Evolutionary conservation across 2,113 vertebrate species (phyloP), one percentile per base, ranked within the genome.

Genomic region (Sialia sialis): DNA sequence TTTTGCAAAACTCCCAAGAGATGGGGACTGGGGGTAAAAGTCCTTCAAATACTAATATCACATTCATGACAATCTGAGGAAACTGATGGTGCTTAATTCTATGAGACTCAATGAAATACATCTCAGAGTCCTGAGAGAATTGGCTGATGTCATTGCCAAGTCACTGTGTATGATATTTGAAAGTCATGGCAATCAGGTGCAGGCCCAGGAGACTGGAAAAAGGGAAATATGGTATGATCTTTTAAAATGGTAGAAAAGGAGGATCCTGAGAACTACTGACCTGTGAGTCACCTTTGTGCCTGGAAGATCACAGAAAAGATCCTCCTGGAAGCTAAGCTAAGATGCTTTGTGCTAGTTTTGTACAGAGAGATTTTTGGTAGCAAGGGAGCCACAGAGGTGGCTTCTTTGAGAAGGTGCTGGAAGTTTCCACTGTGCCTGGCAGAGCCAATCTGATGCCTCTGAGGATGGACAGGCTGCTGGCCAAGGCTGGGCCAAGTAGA

Each of bases 351-450:
- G 9, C 9, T 32, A 11, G 4, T 32, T 63, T 72, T 44, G 9
- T 7, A 30, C 1, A 1, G 26, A 20, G 0, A 1, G 7, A 15
- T 44, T 55, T 34, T 30, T 72, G 16, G 29, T 49, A 41, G 41
- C 8, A 7, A 30, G 16, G 13, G 6, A 6, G 6, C 10, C 32
- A 25, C 44, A 72, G 32, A 62, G 4, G 21, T 16, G 13, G 10
- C 20, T 43, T 43, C 32, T 36, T 32, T 62, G 67, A 62, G 38
- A 30, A 43, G 25, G 6, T 52, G 2, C 16, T 36, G 2, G 13
- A 83, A 62, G 32, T 21, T 83, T 43, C 36, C 10, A 16, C 8
- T 2, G 5, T 21, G 38, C 36, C 16, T 0, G 3, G 6, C 16
- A 44, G 39, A 72, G 13, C 5, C 20, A 36, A 7, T 36, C 55